A percentile compares a stretch with the other conserved stretches of the same genome.
phyloP scores from a whole-genome alignment of 2,113 vertebrate genomes.

The Empidonax alnorum region DNA sequence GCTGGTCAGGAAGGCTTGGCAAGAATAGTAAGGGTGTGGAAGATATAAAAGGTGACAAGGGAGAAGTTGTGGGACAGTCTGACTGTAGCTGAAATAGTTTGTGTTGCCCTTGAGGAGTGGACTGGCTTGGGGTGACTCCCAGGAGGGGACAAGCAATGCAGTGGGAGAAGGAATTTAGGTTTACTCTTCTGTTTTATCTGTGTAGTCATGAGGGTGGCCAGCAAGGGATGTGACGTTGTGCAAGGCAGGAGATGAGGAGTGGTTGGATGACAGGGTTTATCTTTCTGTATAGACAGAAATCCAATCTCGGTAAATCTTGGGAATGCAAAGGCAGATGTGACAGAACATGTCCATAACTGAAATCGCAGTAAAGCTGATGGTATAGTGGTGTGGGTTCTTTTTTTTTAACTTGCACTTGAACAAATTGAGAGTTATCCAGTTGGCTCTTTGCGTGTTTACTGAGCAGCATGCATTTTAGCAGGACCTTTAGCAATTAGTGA shows the following conservation, averaged over 20 bases:
- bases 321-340: background rate
- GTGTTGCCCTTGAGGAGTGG: background rate
- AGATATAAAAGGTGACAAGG: background rate
- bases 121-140: background rate
- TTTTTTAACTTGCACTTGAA: background rate
- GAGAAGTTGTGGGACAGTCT: background rate
- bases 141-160: background rate
- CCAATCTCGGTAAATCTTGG: background rate
- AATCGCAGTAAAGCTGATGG: background rate
- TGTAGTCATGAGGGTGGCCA: background rate
- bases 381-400: background rate
- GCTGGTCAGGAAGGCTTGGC: background rate
- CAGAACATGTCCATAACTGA: background rate
- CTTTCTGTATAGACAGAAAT: background rate
- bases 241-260: background rate
- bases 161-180: background rate
- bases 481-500: background rate
- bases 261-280: background rate
- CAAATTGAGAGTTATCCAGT: background rate
- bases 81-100: background rate
- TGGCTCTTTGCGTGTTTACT: background rate
- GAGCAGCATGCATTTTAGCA: background rate
- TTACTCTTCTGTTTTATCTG: background rate
- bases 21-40: background rate
- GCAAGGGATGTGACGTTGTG: background rate